Conservation (phyloP, 1,140 invertebrate species). For the Hyphantria cunea region DNA sequence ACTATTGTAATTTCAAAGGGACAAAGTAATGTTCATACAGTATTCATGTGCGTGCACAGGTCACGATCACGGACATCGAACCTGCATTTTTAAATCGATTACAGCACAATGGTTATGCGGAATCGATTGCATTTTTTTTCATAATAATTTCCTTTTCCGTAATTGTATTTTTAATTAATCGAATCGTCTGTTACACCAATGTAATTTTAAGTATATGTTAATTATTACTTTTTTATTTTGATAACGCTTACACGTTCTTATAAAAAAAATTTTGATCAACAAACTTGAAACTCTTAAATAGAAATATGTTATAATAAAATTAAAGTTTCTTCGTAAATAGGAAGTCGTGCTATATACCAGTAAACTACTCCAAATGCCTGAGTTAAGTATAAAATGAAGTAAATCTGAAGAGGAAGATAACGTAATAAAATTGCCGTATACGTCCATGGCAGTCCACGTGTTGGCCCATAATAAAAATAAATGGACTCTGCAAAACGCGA, state of each 20-base stretch:
- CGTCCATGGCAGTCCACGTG: conserved; percentile 63
- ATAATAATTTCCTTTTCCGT: conserved; percentile 39
- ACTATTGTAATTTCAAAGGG: conserved; percentile 58
- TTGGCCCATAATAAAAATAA: conserved; percentile 78
- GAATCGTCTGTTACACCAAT: conserved; percentile 43
- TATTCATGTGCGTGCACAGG: conserved; percentile 68
- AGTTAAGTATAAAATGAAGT: conserved; percentile 28
- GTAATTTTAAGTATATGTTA: background rate
- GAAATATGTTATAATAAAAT: background rate
- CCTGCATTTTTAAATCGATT: conserved; percentile 72
- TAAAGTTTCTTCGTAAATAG: background rate
- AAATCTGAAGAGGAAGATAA: conserved; percentile 59
- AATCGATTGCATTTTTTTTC: conserved; percentile 41
- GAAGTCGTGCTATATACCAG: background rate
- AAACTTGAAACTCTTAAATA: background rate
- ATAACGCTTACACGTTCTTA: no score
- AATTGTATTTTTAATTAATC: conserved; percentile 35
- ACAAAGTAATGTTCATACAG: conserved; percentile 59
- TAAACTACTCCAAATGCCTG: background rate
- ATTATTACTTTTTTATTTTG: no score
- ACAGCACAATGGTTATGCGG: conserved; percentile 43
- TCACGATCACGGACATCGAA: conserved; percentile 75
- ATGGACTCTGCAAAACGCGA: conserved; percentile 70
- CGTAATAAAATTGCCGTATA: conserved; percentile 58
- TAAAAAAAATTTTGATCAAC: no score